phyloP scores from a whole-genome alignment of 2,797 vertebrate species.

The Anguilla anguilla region DNA sequence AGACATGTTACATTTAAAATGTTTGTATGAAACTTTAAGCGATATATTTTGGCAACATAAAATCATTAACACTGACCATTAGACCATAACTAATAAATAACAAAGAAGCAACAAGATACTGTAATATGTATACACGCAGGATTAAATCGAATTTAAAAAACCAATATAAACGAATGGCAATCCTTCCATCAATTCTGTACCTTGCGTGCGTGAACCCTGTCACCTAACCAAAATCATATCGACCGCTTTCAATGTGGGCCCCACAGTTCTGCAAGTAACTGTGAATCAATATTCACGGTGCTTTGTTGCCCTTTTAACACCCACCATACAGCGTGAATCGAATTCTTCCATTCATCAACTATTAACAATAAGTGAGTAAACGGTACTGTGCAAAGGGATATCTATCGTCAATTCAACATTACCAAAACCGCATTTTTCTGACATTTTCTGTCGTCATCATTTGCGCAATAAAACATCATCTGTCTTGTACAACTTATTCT shows the following conservation, averaged over 20 bases:
- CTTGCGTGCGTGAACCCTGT: background rate
- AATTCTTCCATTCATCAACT: conserved; percentile 33
- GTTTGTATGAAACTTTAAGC: background rate
- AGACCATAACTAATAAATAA: background rate
- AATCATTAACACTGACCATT: background rate
- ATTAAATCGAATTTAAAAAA: background rate
- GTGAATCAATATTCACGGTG: background rate
- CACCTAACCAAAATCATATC: background rate
- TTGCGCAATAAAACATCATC: background rate
- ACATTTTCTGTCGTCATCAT: background rate
- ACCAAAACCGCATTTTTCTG: background rate
- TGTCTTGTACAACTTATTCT: background rate
- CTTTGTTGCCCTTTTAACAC: conserved; percentile 21
- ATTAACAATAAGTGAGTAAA: conserved; percentile 30
- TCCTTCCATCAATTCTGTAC: background rate
- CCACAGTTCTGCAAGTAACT: background rate
- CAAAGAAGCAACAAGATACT: background rate
- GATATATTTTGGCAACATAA: background rate
- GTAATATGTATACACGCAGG: background rate
- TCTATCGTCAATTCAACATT: background rate
- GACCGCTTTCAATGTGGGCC: background rate
- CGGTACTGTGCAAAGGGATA: background rate
- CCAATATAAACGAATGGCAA: background rate
- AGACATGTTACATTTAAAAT: background rate
- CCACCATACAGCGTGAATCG: background rate